Evolutionary conservation across 2,888 invertebrate species (phyloP), one percentile per base, ranked within the genome.

Genomic region (Leucoma salicis): DNA sequence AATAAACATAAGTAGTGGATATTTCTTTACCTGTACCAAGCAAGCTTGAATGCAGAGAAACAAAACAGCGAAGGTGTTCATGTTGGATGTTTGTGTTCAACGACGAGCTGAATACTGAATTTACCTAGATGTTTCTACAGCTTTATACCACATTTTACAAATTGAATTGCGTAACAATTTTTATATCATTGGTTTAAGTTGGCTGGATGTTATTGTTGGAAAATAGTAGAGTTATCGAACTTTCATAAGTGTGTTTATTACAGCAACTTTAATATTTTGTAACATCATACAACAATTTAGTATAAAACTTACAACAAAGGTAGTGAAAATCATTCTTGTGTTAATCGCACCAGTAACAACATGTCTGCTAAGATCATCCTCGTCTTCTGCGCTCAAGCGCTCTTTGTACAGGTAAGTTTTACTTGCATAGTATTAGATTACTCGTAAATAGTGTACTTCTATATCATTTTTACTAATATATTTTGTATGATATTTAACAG

Each of bases 21-120:
- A n/a, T n/a, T n/a, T n/a, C 14, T 32, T 48, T 54, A 74, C 73
- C 63, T 70, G 70, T 41, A 70, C 39, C 53, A 70, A 53, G 57
- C 64, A 69, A 53, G 67, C 66, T 46, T 70, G 70, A 42, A 60
- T 40, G 61, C 14, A 31, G 14, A 38, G 12, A 6, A 38, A 31
- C 10, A 38, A 5, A 31, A 31, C 31, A 11, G 38, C 11, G 24
- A 31, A 31, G 25, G 38, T 31, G 25, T 31, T 38, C 38, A 38
- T 38, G 31, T 38, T 33, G 27, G 12, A 11, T 29, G 11, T 14
- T 8, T 21, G 21, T 29, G 28, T 39, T 44, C 32, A 44, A 39
- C 35, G 16, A 34, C 3, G 18, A 29, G 31, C 29, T 21, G 14
- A 21, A 25, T 8, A 31, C n/a, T 14, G 4, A 5, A 18, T n/a